Conservation (phyloP, 2,888 invertebrate genomes). For the Agrilus mali region DNA sequence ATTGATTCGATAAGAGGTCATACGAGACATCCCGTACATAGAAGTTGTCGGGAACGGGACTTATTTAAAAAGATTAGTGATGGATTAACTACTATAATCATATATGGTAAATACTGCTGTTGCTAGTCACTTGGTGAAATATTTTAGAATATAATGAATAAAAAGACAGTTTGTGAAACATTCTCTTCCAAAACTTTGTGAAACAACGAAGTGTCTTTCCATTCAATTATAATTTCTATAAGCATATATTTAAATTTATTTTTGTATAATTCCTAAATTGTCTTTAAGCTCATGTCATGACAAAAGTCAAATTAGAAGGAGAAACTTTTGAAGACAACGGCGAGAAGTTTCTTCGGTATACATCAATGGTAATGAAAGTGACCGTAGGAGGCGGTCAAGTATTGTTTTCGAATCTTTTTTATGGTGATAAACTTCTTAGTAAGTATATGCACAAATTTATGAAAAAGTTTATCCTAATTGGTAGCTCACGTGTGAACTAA, state of each 20-base stretch:
- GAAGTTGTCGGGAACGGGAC: no score
- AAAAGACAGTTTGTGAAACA: no score
- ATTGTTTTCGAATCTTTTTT: slow-evolving; percentile 39
- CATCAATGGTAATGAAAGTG: slow-evolving; percentile 34
- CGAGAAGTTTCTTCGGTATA: slow-evolving; percentile 32
- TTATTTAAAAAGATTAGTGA: no score
- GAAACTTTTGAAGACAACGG: slow-evolving; percentile 31
- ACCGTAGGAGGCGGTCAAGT: slow-evolving; percentile 36
- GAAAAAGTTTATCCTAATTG: not conserved
- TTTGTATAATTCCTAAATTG: not conserved
- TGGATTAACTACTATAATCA: no score
- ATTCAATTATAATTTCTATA: not conserved
- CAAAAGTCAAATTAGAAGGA: slow-evolving; percentile 20
- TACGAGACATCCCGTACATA: no score
- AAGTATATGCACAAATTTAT: slow-evolving; percentile 11
- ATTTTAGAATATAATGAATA: no score
- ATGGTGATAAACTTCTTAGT: slow-evolving; percentile 40
- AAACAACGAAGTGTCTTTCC: no score
- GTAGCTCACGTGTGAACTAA: not conserved
- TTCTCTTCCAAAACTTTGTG: no score
- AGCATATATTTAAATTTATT: not conserved
- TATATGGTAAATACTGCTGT: no score
- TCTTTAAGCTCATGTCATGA: slow-evolving; percentile 23
- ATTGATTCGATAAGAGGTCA: no score
- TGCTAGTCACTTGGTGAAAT: no score